These are phyloP conservation scores for Syrista parreyssii DNA, from an alignment of 2,888 invertebrate species.

Conservation along the genomic window DNA sequence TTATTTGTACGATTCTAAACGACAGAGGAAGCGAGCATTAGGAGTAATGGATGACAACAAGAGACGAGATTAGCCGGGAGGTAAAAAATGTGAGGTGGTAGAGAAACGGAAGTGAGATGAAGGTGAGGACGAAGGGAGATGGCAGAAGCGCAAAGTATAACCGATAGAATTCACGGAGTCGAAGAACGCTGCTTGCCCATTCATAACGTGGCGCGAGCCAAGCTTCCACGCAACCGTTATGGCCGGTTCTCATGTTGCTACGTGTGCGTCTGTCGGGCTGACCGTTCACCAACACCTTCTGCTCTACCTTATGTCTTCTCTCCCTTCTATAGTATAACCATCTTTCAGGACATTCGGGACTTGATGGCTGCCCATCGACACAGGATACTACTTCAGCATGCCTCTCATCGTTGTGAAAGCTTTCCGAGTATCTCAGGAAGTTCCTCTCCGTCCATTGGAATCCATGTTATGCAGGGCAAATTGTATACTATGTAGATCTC, in stretches of 20 bases:
- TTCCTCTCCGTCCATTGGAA: background rate
- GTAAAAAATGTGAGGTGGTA: background rate
- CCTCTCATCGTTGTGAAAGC: background rate
- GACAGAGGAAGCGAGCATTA: background rate
- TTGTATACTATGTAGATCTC: background rate
- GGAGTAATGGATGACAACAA: background rate
- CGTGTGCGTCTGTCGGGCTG: constrained; percentile 36
- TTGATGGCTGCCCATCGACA: background rate
- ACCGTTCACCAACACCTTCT: background rate
- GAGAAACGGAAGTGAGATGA: background rate
- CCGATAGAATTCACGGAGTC: constrained; percentile 4
- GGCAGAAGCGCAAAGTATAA: background rate
- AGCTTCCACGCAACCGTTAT: constrained; percentile 33
- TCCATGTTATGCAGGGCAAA: background rate
- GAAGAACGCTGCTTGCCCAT: constrained; percentile 3
- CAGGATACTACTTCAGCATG: background rate
- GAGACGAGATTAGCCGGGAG: background rate
- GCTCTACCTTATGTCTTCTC: background rate
- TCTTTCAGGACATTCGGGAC: background rate
- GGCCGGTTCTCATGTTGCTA: constrained; percentile 30
- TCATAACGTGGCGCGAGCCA: constrained; percentile 5
- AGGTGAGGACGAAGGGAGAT: background rate
- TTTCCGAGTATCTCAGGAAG: background rate
- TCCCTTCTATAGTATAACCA: background rate
- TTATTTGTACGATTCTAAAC: background rate